Base-by-base conservation (phyloP, 2,888 invertebrate species). In the Andrena praecox region DNA sequence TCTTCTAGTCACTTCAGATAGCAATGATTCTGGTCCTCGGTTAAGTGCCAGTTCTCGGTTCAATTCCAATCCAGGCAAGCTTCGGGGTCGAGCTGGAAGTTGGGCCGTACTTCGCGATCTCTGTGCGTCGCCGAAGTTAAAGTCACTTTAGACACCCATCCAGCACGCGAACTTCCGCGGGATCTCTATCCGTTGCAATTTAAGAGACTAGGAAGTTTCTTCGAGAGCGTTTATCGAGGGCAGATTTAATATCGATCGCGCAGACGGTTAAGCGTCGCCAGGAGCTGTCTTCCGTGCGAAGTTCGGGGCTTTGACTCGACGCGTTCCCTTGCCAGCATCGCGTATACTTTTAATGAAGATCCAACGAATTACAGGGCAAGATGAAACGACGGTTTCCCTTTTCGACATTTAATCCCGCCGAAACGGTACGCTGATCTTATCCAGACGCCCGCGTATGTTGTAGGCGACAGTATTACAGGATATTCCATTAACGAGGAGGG, bases 401-500 rank as follows among this genome's bases (percentile, higher is more conserved):
- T 20, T 59, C 52, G 80, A 70, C 69, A 33, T 66, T 80, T 74
- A 74, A 66, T 81, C 70, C 27, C 24, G 24, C 20, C 16, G 27
- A 67, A 54, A 80, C 20, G 68, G 67, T 12, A 7, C 24, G 54
- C 5, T 50, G 78, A 68, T 73, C 35, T 33, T 62, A 54, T 60
- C 52, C 16, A 6, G 8, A 16, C n/a, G 7, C 56, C 50, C 69
- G 5, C 8, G 72, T 20, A 24, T 60, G 31, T 27, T 10, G 64
- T 24, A 60, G 27, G 66, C 74, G 80, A 73, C 73, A 48, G 73
- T 64, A 70, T 79, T 81, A 60, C 54, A 33, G 35, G 69, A 73
- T 79, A 70, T 77, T 77, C 72, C 67, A 54, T 79, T 73, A 79
- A 74, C 80, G 24, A 64, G 64, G 64, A 69, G 59, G 60, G 54